phyloP scores from a whole-genome alignment of 2,113 vertebrate species.

The Anhinga rufa region DNA sequence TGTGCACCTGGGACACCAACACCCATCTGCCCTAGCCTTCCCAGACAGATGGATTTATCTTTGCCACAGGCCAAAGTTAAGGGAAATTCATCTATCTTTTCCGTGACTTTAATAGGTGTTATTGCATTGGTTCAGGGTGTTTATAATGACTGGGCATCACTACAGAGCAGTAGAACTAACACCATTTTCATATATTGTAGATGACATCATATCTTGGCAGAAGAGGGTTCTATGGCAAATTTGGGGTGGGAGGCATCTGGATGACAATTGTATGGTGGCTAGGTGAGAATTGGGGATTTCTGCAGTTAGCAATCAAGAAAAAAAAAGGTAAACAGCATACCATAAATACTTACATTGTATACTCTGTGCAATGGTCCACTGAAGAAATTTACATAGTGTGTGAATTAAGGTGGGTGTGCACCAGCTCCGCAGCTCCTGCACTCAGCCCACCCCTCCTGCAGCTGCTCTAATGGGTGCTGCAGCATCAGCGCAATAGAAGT shows the following conservation, averaged over 20 bases:
- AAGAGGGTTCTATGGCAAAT: not conserved
- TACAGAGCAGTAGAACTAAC: not conserved
- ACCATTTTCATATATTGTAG: not conserved
- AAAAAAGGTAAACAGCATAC: not conserved
- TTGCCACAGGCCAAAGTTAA: not conserved
- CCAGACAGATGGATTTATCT: accelerated
- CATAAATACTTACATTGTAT: not conserved
- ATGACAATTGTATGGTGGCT: not conserved
- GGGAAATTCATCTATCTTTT: not conserved
- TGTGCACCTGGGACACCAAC: not conserved
- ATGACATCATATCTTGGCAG: not conserved
- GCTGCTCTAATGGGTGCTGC: not conserved
- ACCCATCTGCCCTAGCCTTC: not conserved
- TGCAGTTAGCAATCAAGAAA: not conserved
- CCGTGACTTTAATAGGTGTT: not conserved
- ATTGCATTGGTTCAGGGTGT: not conserved
- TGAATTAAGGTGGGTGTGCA: not conserved
- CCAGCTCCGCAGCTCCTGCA: not conserved
- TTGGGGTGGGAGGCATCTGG: not conserved
- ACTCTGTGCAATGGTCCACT: not conserved
- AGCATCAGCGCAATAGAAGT: not conserved
- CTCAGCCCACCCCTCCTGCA: not conserved
- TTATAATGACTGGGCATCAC: not conserved
- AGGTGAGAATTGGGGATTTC: not conserved
- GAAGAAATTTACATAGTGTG: not conserved